A percentile compares a stretch with the other conserved stretches of the same genome.
Evolutionary conservation across 2,113 vertebrate species (phyloP).

Genomic region (rabbit (Oryctolagus cuniculus)): DNA sequence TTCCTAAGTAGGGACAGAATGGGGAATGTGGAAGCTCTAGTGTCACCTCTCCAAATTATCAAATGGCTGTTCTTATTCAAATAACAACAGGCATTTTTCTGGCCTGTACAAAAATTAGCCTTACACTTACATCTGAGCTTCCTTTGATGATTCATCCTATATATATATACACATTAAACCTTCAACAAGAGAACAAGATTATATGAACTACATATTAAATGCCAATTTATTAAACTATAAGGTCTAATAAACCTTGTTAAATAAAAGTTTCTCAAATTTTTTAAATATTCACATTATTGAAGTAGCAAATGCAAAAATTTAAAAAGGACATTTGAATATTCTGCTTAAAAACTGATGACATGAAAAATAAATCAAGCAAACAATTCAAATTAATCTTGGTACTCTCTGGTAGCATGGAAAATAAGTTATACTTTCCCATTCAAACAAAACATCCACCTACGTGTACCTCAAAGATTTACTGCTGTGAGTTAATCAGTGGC

Average conservation of each 20-base stretch:
- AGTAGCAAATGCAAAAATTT: not conserved
- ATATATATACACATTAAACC: conserved; percentile 1
- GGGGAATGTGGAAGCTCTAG: not conserved
- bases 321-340: conserved; percentile 2
- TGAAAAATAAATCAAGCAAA: conserved; percentile 51
- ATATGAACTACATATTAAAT: not conserved
- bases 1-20: not conserved
- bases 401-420: conserved; percentile 7
- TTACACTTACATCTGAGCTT: conserved; percentile 21
- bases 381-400: conserved; percentile 14
- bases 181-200: not conserved
- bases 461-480: not conserved
- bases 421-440: not conserved
- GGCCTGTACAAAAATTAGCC: not conserved
- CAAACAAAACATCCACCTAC: conserved; percentile 27
- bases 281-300: not conserved
- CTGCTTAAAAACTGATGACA: not conserved
- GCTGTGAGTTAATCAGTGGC: conserved; percentile 38
- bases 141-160: not conserved
- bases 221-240: not conserved
- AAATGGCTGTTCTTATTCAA: not conserved
- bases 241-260: not conserved
- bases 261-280: conserved; percentile 4
- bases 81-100: not conserved
- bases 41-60: conserved; percentile 4